Evolutionary conservation across 2,888 invertebrate species (phyloP), one percentile per base, ranked within the genome.

Genomic region (Thysanoteuthis rhombus): DNA sequence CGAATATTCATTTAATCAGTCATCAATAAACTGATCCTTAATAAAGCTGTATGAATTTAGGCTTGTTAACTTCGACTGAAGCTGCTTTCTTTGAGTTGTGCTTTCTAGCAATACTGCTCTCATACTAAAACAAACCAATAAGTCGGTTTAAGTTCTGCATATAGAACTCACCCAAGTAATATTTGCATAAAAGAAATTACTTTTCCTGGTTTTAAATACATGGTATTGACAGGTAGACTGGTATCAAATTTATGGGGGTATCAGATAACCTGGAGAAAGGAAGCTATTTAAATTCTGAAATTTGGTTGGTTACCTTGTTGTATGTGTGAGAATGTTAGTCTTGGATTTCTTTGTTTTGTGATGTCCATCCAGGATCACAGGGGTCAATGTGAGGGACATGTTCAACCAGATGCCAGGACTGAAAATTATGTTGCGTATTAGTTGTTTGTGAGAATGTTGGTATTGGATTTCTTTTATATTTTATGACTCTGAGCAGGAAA

Each of bases 151-250:
- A n/a, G n/a, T n/a, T 75, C 19, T n/a, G 75, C 75, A 75, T 1
- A 75, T 75, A n/a, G n/a, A 75, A 75, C 75, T 75, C 19, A 4
- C 52, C n/a, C n/a, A 75, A 75, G n/a, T 36, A 75, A n/a, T 75
- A 75, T 75, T 75, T 75, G 75, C 75, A 75, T 75, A 75, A 75
- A 75, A 58, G 25, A 58, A 58, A 58, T 58, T 58, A 28, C 25
- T 75, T 75, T n/a, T 36, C 75, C 12, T 16, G 16, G n/a, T 75
- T 75, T 75, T 75, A 75, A 75, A 75, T 75, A 75, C 75, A n/a
- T 75, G 75, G 75, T 75, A n/a, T 75, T 75, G 75, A 75, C n/a
- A 75, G 75, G 75, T 75, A 75, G 75, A 75, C 75, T n/a, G 75
- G 75, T 36, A n/a, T 75, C 75, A 75, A 75, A 75, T 75, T 75